Evolutionary conservation across 2,888 invertebrate genomes (phyloP), one percentile per base, ranked within the genome.

Genomic region (Pristionchus entomophagus): DNA sequence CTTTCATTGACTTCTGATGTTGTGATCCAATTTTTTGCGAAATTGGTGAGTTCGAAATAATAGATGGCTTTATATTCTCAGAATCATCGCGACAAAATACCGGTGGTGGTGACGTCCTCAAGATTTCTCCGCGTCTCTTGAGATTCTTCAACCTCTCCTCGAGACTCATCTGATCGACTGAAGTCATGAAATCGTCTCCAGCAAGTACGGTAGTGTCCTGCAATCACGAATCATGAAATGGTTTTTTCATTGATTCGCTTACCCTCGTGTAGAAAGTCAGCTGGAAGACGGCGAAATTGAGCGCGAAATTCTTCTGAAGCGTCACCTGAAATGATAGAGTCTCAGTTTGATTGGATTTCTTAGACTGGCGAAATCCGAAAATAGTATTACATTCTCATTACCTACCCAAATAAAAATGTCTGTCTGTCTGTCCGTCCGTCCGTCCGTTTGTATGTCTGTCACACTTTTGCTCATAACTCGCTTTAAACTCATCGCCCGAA

Each of bases 261-360:
- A 84, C 83, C 56, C 86, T 65, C 35, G 81, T 89, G 87, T 91
- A 91, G 87, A 87, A 91, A 17, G 90, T 89, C 17, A 91, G 85
- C 82, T 91, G 91, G 35, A 90, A 87, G 6, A 91, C 85, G 14
- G 91, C 90, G 51, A 87, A 91, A 38, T 88, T 87, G 22, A 89
- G 88, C 0, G 91, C 91, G 59, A 89, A 90, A 0, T 89, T 88
- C 86, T 90, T 90, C 89, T 90, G 89, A 41, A 91, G 85, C 17
- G 90, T 89, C n/a, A 89, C 86, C 91, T 91, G 89, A 35, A 89
- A 89, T 5, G 19, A 22, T 5, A 17, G n/a, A n/a, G n/a, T n/a
- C n/a, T n/a, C n/a, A n/a, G n/a, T n/a, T n/a, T n/a, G n/a, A n/a
- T n/a, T n/a, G n/a, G n/a, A n/a, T n/a, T n/a, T n/a, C n/a, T n/a